Evolutionary conservation across 2,113 vertebrate species (phyloP), one percentile per base, ranked within the genome.

Genomic region (Ploceus nigricollis): DNA sequence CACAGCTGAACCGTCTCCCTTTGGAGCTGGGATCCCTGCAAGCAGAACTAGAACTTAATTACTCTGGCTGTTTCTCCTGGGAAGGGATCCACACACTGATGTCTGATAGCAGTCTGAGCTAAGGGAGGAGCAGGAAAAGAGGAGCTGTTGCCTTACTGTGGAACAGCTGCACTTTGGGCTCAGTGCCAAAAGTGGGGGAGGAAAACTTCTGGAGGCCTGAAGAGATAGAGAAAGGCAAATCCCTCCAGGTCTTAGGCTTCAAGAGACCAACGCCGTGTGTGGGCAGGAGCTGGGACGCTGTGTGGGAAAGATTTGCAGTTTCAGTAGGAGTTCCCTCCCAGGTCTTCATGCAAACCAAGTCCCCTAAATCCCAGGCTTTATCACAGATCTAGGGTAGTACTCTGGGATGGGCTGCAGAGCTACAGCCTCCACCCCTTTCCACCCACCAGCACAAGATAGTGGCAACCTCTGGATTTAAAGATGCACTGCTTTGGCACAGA

Each of bases 151-250:
- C 45, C 39, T 88, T 89, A 20, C 51, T 47, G 76, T 53, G 64
- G 42, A 92, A 89, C 89, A 97, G 96, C 95, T 94, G 94, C 93
- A 61, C 80, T 81, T 95, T 2, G 23, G 94, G 76, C 91, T 70
- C 64, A 6, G 65, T 91, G 95, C 95, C 96, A 97, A 56, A 87
- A 89, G 77, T 79, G 81, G 91, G 87, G 95, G 96, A 94, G 89
- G 89, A 95, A 93, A 95, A 45, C 70, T 97, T 93, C 83, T 89
- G 83, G 56, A 96, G 79, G 73, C 72, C 71, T 78, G 56, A 78
- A 91, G 87, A 95, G 89, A 93, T 57, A 91, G 48, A 77, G 63
- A 60, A 84, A 93, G 81, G 69, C 89, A 87, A 90, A 92, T 91
- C 69, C 83, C 69, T 91, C 57, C 91, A 96, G 89, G 81, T 96